Percentiles rank a stretch among this genome's conserved stretches.
Evolutionary conservation across 2,113 vertebrate genomes (phyloP).

Genomic region (Jaculus jaculus): DNA sequence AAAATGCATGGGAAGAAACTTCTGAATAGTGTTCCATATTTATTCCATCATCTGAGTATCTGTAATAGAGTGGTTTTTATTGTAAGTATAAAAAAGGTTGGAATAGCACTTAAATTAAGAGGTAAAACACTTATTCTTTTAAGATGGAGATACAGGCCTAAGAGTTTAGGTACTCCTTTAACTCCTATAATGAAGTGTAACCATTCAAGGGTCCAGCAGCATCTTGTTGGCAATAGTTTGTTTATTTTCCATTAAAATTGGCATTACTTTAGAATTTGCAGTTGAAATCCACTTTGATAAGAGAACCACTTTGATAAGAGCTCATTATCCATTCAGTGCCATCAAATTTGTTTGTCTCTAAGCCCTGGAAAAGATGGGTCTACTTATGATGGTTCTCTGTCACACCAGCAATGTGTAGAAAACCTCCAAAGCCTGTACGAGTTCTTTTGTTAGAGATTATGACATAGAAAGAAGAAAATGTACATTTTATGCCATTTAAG

Average conservation of each 20-base stretch:
- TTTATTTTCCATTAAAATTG: constrained; percentile 58
- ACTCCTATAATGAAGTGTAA: not conserved
- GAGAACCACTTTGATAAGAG: constrained; percentile 45
- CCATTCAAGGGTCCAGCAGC: not conserved
- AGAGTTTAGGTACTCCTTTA: constrained; percentile 22
- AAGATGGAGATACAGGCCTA: constrained; percentile 1
- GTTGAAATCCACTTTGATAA: constrained; percentile 40
- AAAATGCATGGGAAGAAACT: not conserved
- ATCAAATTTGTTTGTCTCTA: not conserved
- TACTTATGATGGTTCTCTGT: constrained; percentile 3
- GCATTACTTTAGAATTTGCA: constrained; percentile 22
- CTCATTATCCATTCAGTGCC: not conserved
- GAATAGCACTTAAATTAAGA: constrained; percentile 35
- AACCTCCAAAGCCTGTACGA: not conserved
- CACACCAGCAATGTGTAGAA: constrained; percentile 11
- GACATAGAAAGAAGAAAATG: not conserved
- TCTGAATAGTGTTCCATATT: not conserved
- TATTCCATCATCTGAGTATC: not conserved
- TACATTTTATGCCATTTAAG: not conserved
- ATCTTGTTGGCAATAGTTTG: constrained; percentile 23
- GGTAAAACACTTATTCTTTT: not conserved
- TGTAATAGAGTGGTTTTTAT: not conserved
- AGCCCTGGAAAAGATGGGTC: not conserved
- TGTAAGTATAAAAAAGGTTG: not conserved
- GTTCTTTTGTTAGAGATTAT: constrained; percentile 21